Evolutionary conservation across 2,797 vertebrate species (phyloP).

Genomic region (Sparus aurata): DNA sequence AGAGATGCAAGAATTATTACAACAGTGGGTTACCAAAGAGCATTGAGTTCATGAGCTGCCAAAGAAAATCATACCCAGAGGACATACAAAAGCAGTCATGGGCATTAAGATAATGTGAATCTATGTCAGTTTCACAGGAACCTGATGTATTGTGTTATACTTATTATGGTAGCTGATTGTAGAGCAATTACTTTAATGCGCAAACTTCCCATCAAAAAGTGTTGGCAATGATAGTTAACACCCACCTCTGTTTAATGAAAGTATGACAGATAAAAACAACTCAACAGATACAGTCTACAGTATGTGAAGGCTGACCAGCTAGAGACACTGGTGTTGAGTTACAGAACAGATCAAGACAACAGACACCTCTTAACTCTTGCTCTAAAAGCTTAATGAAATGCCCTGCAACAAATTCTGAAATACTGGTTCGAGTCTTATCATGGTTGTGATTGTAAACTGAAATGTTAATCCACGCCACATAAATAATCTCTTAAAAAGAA

Average conservation of each 20-base stretch:
- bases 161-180: not conserved
- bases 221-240: not conserved
- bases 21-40: not conserved
- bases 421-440: not conserved
- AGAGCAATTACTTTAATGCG: not conserved
- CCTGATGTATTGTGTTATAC: not conserved
- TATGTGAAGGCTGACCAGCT: not conserved
- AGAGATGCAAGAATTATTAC: not conserved
- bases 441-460: constrained; percentile 2
- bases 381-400: constrained; percentile 27
- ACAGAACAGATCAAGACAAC: constrained; percentile 38
- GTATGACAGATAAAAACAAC: not conserved
- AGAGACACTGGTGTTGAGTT: constrained; percentile 24
- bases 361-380: constrained; percentile 20
- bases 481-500: not conserved
- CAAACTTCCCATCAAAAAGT: not conserved
- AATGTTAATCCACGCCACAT: not conserved
- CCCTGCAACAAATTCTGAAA: not conserved
- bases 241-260: constrained; percentile 4
- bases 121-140: not conserved
- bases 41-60: not conserved
- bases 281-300: not conserved
- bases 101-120: not conserved
- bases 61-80: not conserved
- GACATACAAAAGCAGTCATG: not conserved